These are phyloP conservation scores for Cryptocephalus primarius DNA, from an alignment of 2,888 invertebrate genomes.

Conservation along the genomic window DNA sequence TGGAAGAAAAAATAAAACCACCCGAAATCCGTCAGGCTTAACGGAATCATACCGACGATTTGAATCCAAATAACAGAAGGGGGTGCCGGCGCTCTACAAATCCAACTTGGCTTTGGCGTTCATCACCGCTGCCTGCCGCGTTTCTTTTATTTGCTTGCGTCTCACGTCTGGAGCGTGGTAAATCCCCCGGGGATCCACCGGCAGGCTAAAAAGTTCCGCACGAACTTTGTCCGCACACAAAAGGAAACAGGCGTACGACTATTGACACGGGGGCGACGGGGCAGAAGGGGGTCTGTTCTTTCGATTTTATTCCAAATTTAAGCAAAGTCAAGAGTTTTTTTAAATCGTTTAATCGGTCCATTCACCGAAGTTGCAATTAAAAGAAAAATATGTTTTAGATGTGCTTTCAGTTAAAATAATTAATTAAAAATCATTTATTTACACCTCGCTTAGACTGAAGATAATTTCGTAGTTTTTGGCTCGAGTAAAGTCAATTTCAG, in stretches of 20 bases:
- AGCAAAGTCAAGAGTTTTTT: no score
- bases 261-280: no score
- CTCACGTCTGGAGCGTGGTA: conserved; percentile 30
- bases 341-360: no score
- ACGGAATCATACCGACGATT: not conserved
- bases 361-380: no score
- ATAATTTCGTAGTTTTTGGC: no score
- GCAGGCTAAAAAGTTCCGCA: conserved; percentile 30
- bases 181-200: conserved; percentile 28
- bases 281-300: no score
- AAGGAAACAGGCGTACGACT: conserved; percentile 21
- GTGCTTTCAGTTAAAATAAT: no score
- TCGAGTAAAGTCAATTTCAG: no score
- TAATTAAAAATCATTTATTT: no score
- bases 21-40: not conserved
- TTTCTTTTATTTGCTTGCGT: conserved; percentile 30
- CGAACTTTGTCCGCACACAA: conserved; percentile 31
- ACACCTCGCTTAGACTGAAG: no score
- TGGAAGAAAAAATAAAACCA: not conserved
- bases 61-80: not conserved
- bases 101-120: not conserved
- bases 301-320: no score
- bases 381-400: no score
- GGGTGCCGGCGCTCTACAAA: not conserved
- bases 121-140: not conserved